Evolutionary conservation across 2,113 vertebrate species (phyloP).

Genomic region (Cottus gobio): DNA sequence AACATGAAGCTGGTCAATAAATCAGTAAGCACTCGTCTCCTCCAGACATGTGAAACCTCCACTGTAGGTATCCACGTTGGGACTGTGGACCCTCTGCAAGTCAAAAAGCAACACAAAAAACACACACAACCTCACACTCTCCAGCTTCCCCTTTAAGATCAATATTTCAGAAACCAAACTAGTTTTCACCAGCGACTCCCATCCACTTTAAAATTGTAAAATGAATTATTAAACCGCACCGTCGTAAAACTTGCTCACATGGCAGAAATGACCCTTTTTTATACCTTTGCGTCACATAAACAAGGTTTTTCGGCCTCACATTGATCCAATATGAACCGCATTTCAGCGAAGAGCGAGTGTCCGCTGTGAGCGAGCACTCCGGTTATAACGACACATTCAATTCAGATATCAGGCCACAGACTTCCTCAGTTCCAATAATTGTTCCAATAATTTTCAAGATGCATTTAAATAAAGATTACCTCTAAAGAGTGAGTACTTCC

Average conservation of each 20-base stretch:
- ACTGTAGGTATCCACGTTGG: too few relatives aligned
- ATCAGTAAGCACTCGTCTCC: neutral
- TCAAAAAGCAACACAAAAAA: neutral
- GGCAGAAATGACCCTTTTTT: constrained; percentile 15
- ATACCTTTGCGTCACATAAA: neutral
- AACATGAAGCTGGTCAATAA: neutral
- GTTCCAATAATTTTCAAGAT: neutral
- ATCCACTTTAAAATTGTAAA: neutral
- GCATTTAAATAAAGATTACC: neutral
- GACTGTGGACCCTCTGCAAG: neutral
- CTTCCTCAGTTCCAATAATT: neutral
- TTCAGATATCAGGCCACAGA: neutral
- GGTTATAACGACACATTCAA: neutral
- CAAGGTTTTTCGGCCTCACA: neutral
- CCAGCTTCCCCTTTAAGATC: neutral
- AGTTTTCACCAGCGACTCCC: neutral
- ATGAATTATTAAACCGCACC: neutral
- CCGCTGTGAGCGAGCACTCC: neutral
- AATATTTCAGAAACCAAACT: neutral
- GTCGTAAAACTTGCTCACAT: neutral
- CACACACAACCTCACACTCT: neutral
- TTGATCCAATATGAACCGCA: neutral
- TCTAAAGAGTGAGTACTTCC: too few relatives aligned
- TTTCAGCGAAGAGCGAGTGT: neutral
- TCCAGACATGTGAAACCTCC: too few relatives aligned